Evolutionary conservation across 2,888 invertebrate genomes (phyloP), one percentile per base, ranked within the genome.

Genomic region (Diarsia brunnea): DNA sequence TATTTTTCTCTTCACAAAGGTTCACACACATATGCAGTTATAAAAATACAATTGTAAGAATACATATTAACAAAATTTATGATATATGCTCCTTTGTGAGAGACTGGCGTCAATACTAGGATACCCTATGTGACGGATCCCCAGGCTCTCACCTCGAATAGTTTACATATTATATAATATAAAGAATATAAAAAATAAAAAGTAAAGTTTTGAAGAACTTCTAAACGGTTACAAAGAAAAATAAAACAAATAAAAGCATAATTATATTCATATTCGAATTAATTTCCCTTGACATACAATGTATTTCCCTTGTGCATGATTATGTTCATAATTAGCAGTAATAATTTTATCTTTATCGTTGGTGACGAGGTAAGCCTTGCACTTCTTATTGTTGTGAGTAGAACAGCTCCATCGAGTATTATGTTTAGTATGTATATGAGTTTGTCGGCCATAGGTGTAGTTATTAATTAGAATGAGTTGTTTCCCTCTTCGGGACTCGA

Each of bases 341-440:
- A 58, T 27, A 3, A 58, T 58, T 1, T 27, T 58, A 58, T 27
- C 16, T 16, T 58, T 27, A 27, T 58, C 27, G 53, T 27, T 19
- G 16, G 45, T 45, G 4, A 53, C 4, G 27, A 72, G 53, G 7
- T 19, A n/a, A 24, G 72, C 53, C 27, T 55, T 53, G 4, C 72
- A 72, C 27, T 31, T 53, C 19, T 45, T 72, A 31, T 21, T 53
- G 19, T 45, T 53, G 24, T 72, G 73, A 31, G 73, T 72, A 73
- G 73, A 72, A 55, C 72, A 72, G 45, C 5, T 73, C 72, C 72
- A 73, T 5, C 73, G 73, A 24, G 73, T 55, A 21, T 19, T 58
- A 1, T 73, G n/a, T 38, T 3, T 24, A 2, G 2, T 38, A 14
- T 47, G 73, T 38, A 58, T 0, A 21, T 16, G 47, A 21, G 19